Evolutionary conservation across 2,888 invertebrate genomes (phyloP).

Genomic region (Cosmopolites sordidus): DNA sequence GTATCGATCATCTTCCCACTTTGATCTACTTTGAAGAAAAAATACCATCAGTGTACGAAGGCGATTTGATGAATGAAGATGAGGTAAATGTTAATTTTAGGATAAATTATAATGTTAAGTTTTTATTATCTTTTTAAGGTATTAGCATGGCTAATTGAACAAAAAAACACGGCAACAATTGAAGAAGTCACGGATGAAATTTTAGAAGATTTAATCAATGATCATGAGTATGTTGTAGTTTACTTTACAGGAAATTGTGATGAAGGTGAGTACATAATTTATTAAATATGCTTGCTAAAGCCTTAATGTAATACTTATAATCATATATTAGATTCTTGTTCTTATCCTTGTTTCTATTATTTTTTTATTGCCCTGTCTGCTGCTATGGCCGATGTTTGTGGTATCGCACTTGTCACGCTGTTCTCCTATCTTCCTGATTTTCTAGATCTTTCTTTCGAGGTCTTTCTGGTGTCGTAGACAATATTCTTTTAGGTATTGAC

Average conservation of each 20-base stretch:
- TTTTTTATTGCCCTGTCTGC: too few species aligned
- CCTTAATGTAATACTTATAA: not conserved
- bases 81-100: slow-evolving; percentile 55
- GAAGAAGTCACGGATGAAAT: slow-evolving; percentile 94
- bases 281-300: too few species aligned
- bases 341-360: too few species aligned
- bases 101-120: not conserved
- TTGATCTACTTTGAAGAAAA: slow-evolving; percentile 87
- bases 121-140: slow-evolving; percentile 55
- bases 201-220: slow-evolving; percentile 75
- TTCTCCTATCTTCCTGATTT: too few species aligned
- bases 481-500: too few species aligned
- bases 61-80: slow-evolving; percentile 86
- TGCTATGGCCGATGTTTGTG: too few species aligned
- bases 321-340: too few species aligned
- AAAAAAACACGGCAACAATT: slow-evolving; percentile 85
- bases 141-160: slow-evolving; percentile 81
- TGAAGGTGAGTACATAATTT: slow-evolving; percentile 46
- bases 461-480: too few species aligned
- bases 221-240: slow-evolving; percentile 91
- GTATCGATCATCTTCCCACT: slow-evolving; percentile 81
- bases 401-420: too few species aligned
- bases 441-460: too few species aligned
- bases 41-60: slow-evolving; percentile 87
- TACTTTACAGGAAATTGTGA: slow-evolving; percentile 89